Base-by-base conservation (phyloP, 2,113 vertebrate genomes). In the Copsychus sechellarum region DNA sequence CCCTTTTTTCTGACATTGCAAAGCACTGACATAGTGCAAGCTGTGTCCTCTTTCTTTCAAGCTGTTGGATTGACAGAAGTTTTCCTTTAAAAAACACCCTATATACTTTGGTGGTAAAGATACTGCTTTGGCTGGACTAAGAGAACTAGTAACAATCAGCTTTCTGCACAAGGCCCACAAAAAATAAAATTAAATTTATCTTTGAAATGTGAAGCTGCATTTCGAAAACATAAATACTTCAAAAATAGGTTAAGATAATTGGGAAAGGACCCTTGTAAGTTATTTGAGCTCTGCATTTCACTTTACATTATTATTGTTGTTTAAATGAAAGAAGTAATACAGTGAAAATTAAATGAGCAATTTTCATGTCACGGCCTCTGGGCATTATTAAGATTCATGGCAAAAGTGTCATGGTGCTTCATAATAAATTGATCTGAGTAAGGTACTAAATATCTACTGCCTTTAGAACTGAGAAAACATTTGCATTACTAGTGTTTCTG, bases 371-470 rank as follows among this genome's bases (percentile, higher is more conserved):
- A 87, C 96, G 48, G 74, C 88, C 92, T 74, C 12, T 19, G 20
- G 72, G 93, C 71, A 67, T 54, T 88, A 81, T 88, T 94, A 79
- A 90, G 51, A 92, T 89, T 86, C 73, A 79, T 18, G 53, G n/a
- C 61, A 70, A 24, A 81, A 80, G 36, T 74, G 38, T 84, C 80
- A 79, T 60, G 77, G 45, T 91, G 73, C 23, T 86, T 89, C 94
- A 83, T 77, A 95, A 94, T 80, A 96, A 95, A 96, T 61, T 80
- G 53, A 92, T 90, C 95, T 91, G 81, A 97, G 94, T 58, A 65
- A 95, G 43, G 70, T 91, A 90, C 80, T 71, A 96, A 96, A 95
- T 95, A 96, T 19, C 45, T 73, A 57, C 33, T 66, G 85, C n/a
- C 38, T 70, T 88, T 82, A 33, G n/a, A 92, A 69, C 23, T 42